Evolutionary conservation across 1,140 invertebrate genomes (phyloP).

Genomic region (Calephelis virginiensis): DNA sequence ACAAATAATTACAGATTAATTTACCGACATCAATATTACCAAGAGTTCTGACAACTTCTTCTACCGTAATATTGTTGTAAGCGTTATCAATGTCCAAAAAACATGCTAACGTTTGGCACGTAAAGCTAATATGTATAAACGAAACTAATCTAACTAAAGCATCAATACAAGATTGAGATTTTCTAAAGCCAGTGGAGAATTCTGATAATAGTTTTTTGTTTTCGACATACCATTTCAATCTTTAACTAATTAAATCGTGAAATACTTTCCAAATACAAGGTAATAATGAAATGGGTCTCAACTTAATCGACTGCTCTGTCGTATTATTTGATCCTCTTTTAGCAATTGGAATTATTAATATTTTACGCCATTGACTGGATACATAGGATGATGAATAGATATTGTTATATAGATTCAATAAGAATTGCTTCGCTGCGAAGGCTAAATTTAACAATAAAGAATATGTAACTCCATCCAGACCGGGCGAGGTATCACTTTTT

Average conservation of each 20-base stretch:
- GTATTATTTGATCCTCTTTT: background rate
- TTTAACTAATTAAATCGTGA: slow-evolving; percentile 10
- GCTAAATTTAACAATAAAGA: background rate
- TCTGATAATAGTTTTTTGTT: background rate
- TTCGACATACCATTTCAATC: slow-evolving; percentile 1
- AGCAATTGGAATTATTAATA: slow-evolving; percentile 19
- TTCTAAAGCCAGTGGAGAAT: slow-evolving; percentile 11
- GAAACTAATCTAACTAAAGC: slow-evolving; percentile 7
- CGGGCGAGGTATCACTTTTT: background rate
- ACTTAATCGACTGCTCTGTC: background rate
- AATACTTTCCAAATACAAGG: slow-evolving; percentile 16
- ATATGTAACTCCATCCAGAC: background rate
- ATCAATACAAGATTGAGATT: slow-evolving; percentile 5
- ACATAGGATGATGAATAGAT: slow-evolving; percentile 2
- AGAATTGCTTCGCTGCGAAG: background rate
- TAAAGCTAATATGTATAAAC: slow-evolving; percentile 4
- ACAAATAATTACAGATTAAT: background rate
- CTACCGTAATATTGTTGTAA: slow-evolving; percentile 9
- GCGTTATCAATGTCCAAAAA: slow-evolving; percentile 13
- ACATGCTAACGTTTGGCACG: background rate
- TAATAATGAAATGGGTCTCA: slow-evolving; percentile 4
- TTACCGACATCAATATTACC: slow-evolving; percentile 29
- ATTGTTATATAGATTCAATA: slow-evolving; percentile 19
- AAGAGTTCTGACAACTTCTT: slow-evolving; percentile 26
- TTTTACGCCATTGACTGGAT: slow-evolving; percentile 21